phyloP scores from a whole-genome alignment of 2,888 invertebrate species.

The Noctua pronuba region DNA sequence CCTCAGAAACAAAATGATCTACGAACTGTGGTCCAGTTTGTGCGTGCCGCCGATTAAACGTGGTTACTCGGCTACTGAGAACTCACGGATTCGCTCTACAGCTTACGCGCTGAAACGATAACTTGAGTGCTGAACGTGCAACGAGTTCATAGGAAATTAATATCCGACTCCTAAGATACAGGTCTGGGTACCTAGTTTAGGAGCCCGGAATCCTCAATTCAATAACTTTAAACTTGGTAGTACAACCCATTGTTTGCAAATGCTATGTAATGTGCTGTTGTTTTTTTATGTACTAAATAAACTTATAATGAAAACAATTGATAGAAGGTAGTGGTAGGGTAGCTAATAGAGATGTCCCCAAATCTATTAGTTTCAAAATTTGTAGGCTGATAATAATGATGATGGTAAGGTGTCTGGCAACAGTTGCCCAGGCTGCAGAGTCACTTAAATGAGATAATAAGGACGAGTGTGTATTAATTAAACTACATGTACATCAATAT shows the following conservation, averaged over 20 bases:
- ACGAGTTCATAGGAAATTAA: neutral
- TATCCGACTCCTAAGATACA: too few relatives aligned
- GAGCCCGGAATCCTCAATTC: too few relatives aligned
- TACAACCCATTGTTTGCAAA: too few relatives aligned
- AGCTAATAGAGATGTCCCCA: neutral
- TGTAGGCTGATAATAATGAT: neutral
- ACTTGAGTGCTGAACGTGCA: neutral
- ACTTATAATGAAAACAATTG: too few relatives aligned
- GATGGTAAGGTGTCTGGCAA: too few relatives aligned
- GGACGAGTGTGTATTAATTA: neutral
- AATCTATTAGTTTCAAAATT: neutral
- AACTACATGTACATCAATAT: neutral
- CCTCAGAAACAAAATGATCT: constrained; percentile 23
- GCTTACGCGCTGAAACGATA: neutral
- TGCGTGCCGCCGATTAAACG: constrained; percentile 29
- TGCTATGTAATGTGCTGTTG: too few relatives aligned
- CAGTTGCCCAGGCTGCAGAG: neutral
- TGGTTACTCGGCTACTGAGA: constrained; percentile 12
- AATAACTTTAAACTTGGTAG: too few relatives aligned
- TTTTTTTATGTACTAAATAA: too few relatives aligned
- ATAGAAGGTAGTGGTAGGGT: too few relatives aligned
- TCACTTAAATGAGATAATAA: neutral
- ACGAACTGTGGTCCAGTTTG: constrained; percentile 7
- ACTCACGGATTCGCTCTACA: neutral
- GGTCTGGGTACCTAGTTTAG: too few relatives aligned